These are phyloP conservation scores for Rhaphigaster nebulosa DNA, from an alignment of 2,888 invertebrate species.

Conservation along the genomic window DNA sequence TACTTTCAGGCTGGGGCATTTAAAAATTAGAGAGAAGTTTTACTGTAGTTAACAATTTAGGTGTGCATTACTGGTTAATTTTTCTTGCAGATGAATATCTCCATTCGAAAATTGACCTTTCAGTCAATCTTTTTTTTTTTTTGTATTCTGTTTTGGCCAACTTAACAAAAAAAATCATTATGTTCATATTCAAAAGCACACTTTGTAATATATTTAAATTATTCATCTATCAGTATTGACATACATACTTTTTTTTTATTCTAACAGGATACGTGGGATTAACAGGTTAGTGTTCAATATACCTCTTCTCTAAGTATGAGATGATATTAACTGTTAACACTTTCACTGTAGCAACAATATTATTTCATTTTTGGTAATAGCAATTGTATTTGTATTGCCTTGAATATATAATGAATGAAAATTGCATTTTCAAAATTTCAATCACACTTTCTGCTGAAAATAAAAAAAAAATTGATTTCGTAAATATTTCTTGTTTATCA, in stretches of 20 bases:
- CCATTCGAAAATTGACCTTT: not conserved
- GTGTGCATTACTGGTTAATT: not conserved
- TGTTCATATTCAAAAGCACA: not conserved
- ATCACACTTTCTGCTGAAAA: too few relatives aligned
- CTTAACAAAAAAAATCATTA: not conserved
- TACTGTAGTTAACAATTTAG: not conserved
- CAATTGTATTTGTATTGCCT: not conserved
- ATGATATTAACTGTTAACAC: not conserved
- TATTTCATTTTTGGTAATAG: not conserved
- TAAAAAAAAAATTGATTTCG: too few relatives aligned
- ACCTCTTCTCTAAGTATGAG: not conserved
- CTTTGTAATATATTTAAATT: not conserved
- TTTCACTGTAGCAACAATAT: not conserved
- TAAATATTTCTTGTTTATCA: too few relatives aligned
- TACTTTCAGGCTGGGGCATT: too few relatives aligned
- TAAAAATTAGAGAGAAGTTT: too few relatives aligned
- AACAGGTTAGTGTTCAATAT: not conserved
- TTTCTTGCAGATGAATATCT: not conserved
- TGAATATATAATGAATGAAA: too few relatives aligned
- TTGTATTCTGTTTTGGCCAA: not conserved
- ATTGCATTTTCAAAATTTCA: too few relatives aligned
- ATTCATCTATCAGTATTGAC: not conserved
- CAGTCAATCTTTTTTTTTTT: not conserved
- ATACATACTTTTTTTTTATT: not conserved
- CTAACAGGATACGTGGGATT: constrained; percentile 19